Percentiles rank a stretch among this genome's conserved stretches.
These are phyloP conservation scores for Enteromius thamalakanensis DNA, from an alignment of 2,797 vertebrate genomes.

Conservation along the genomic window DNA sequence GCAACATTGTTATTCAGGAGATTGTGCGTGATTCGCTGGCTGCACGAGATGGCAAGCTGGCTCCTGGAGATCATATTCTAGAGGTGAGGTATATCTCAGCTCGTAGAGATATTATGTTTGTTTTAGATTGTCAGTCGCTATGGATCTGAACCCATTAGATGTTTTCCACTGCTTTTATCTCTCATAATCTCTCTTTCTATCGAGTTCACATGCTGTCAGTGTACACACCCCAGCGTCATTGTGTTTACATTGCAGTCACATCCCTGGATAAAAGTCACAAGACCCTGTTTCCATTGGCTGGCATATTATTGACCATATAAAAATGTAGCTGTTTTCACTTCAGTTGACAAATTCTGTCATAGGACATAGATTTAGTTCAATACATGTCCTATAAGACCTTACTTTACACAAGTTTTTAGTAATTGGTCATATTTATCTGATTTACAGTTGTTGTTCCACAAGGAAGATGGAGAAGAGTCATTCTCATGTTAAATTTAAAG, in stretches of 20 bases:
- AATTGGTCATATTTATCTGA: neutral
- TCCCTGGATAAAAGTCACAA: constrained; percentile 22
- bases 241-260: constrained; percentile 38
- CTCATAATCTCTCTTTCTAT: constrained; percentile 3
- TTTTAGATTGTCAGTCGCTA: neutral
- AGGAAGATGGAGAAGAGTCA: neutral
- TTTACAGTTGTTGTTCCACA: neutral
- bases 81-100: constrained; percentile 77
- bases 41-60: constrained; percentile 85
- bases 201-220: constrained; percentile 8
- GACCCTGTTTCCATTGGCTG: constrained; percentile 1
- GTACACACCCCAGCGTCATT: constrained; percentile 28
- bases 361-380: neutral
- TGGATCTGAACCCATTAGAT: neutral
- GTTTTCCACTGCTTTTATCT: neutral
- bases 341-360: neutral
- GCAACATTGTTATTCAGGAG: constrained; percentile 92
- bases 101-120: constrained; percentile 8
- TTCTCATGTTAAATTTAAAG: neutral
- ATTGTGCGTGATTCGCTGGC: constrained; percentile 83
- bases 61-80: constrained; percentile 91
- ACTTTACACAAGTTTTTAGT: neutral
- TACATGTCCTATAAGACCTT: neutral
- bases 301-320: neutral
- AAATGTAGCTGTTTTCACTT: neutral